These are phyloP conservation scores for Aspidiotus destructor DNA, from an alignment of 2,888 invertebrate species.

Conservation along the genomic window DNA sequence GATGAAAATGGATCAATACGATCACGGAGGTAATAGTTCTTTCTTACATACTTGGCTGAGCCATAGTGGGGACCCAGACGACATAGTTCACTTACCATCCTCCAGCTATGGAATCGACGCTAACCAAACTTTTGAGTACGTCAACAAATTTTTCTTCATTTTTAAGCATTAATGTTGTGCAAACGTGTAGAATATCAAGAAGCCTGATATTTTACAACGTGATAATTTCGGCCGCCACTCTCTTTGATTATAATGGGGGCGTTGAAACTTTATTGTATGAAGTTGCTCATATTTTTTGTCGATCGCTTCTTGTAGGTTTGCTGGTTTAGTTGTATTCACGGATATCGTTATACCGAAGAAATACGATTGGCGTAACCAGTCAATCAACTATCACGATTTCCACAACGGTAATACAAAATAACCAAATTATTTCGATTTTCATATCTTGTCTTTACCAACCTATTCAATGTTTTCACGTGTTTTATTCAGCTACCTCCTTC, in stretches of 20 bases:
- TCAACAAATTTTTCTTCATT: conserved; percentile 18
- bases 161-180: too few species aligned
- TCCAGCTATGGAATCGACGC: conserved; percentile 88
- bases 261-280: not conserved
- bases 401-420: conserved; percentile 50
- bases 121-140: conserved; percentile 80
- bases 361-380: conserved; percentile 58
- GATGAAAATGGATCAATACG: conserved; percentile 77
- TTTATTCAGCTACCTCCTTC: conserved; percentile 48
- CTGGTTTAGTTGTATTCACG: conserved; percentile 80
- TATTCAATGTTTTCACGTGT: conserved; percentile 14
- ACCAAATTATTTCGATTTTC: not conserved
- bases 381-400: conserved; percentile 67
- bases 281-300: conserved; percentile 5
- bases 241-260: too few species aligned
- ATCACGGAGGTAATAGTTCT: conserved; percentile 75
- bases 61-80: conserved; percentile 74
- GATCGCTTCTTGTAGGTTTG: conserved; percentile 43
- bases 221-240: too few species aligned
- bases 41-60: conserved; percentile 74
- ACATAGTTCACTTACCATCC: conserved; percentile 75
- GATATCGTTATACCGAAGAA: conserved; percentile 70
- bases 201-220: too few species aligned
- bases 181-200: too few species aligned
- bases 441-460: not conserved